These are phyloP conservation scores for Bovichtus diacanthus DNA, from an alignment of 2,797 vertebrate species.

Conservation along the genomic window DNA sequence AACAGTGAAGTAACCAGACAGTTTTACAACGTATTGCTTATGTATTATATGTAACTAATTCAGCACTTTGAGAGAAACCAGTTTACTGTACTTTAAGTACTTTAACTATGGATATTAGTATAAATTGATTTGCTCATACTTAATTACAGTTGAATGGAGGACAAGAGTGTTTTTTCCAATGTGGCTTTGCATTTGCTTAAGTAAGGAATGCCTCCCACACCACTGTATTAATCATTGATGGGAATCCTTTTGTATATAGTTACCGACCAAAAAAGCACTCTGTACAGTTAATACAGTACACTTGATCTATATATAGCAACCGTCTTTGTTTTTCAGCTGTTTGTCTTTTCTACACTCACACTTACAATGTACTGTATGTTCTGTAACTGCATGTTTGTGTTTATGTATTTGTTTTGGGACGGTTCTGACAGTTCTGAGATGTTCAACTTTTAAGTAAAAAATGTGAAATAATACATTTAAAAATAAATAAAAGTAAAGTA, in stretches of 20 bases:
- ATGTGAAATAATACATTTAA: not conserved
- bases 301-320: conserved; percentile 14
- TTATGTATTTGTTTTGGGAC: not conserved
- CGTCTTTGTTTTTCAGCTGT: not conserved
- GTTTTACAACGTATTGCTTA: not conserved
- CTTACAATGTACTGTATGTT: not conserved
- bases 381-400: not conserved
- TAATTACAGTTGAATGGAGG: conserved; percentile 10
- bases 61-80: not conserved
- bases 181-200: not conserved
- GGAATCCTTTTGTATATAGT: conserved; percentile 26
- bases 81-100: too few species aligned
- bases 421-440: not conserved
- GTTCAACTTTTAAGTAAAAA: not conserved
- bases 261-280: conserved; percentile 3
- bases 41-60: not conserved
- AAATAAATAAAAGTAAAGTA: too few species aligned
- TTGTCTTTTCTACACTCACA: not conserved
- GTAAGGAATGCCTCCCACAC: conserved; percentile 16
- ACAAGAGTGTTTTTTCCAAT: conserved; percentile 6
- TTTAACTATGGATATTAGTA: not conserved
- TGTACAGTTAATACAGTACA: conserved; percentile 19
- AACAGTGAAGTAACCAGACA: not conserved
- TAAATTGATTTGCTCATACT: not conserved
- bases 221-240: conserved; percentile 41